Conservation (phyloP, 2,797 vertebrate genomes). For the Microhierax caerulescens region DNA sequence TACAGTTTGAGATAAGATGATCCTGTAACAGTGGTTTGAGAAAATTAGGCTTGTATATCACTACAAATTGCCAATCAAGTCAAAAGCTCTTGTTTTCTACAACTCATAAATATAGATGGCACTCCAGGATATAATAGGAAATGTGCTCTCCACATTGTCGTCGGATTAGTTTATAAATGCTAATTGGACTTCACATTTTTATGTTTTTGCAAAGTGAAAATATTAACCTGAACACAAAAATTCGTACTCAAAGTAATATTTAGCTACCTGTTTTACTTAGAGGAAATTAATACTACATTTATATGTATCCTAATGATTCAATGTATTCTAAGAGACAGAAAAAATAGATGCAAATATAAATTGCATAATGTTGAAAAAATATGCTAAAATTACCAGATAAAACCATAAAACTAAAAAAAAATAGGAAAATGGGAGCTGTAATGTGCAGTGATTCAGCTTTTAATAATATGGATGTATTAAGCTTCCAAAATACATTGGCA, state of each 20-base stretch:
- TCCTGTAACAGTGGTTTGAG: not conserved
- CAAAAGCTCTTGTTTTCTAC: slow-evolving; percentile 19
- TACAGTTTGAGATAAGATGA: not conserved
- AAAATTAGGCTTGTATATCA: not conserved
- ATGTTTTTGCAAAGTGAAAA: not conserved
- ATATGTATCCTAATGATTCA: not conserved
- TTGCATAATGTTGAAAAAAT: not conserved
- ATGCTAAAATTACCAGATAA: not conserved
- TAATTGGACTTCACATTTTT: not conserved
- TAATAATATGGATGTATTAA: not conserved
- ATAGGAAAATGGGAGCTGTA: not conserved
- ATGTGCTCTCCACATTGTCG: not conserved
- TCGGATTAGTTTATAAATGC: not conserved
- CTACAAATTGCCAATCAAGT: slow-evolving; percentile 5
- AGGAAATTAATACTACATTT: not conserved
- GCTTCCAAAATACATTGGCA: not conserved
- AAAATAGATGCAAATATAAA: not conserved
- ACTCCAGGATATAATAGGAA: slow-evolving; percentile 5
- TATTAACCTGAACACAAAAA: slow-evolving; percentile 10
- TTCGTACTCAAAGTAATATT: not conserved
- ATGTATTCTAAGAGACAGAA: not conserved
- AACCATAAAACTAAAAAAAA: not conserved
- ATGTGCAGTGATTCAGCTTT: not conserved
- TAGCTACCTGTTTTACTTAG: not conserved
- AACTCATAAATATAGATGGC: slow-evolving; percentile 1